Evolutionary conservation across 2,888 invertebrate genomes (phyloP).

Genomic region (Drosophila stalkeri): DNA sequence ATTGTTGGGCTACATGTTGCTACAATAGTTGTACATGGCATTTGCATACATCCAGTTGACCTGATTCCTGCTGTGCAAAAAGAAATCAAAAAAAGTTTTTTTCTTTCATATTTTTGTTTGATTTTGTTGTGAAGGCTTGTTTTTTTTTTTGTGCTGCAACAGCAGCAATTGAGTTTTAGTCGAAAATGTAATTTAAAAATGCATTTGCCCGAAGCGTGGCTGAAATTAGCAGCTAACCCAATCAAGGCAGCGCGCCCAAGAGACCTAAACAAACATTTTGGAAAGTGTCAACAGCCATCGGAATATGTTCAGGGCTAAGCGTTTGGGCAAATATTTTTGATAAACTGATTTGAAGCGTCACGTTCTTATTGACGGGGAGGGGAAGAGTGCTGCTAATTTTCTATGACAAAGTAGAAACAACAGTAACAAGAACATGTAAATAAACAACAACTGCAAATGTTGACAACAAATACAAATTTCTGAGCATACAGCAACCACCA

Average conservation of each 20-base stretch:
- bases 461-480: conserved; percentile 53
- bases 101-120: conserved; percentile 16
- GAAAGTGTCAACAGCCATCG: conserved; percentile 66
- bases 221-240: conserved; percentile 44
- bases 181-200: conserved; percentile 18
- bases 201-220: conserved; percentile 28
- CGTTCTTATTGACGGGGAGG: not conserved
- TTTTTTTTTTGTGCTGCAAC: not conserved
- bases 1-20: conserved; percentile 56
- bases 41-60: conserved; percentile 75
- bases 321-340: conserved; percentile 75
- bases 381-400: conserved; percentile 69
- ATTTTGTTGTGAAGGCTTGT: not conserved
- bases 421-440: conserved; percentile 46
- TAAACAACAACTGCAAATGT: conserved; percentile 67
- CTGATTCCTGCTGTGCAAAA: conserved; percentile 54
- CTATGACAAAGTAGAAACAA: conserved; percentile 38
- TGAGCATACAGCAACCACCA: conserved; percentile 56
- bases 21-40: conserved; percentile 62
- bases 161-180: conserved; percentile 30
- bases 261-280: conserved; percentile 67
- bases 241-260: not conserved
- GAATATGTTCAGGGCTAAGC: conserved; percentile 63
- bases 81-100: too few species aligned
- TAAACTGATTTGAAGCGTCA: conserved; percentile 68